A percentile compares a stretch with the other conserved stretches of the same genome.
phyloP scores from a whole-genome alignment of 1,140 invertebrate genomes.

The Drosophila fuyamai region DNA sequence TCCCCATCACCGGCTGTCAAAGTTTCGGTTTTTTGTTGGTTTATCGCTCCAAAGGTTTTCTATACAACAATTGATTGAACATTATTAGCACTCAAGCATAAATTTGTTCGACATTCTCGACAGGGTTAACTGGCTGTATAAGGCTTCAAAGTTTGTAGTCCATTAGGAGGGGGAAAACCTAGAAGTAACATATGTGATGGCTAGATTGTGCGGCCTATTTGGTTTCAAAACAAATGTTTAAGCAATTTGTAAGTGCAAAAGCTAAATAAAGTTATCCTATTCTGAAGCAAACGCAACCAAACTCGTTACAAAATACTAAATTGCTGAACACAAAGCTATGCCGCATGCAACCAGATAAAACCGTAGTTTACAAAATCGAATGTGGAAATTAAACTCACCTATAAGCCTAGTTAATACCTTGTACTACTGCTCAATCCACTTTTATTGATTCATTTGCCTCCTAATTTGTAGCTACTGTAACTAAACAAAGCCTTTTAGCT shows the following conservation, averaged over 20 bases:
- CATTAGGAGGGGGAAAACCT: slow-evolving; percentile 5
- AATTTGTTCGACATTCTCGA: slow-evolving; percentile 62
- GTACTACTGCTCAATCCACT: neutral
- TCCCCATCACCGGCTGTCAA: slow-evolving; percentile 44
- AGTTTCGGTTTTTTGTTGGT: slow-evolving; percentile 68
- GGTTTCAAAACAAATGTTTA: neutral
- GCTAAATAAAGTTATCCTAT: too few relatives aligned
- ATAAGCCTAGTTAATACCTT: neutral
- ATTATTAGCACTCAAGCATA: slow-evolving; percentile 82
- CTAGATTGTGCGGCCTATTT: slow-evolving; percentile 11
- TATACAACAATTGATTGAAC: slow-evolving; percentile 76
- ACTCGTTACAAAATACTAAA: neutral
- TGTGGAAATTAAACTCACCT: neutral
- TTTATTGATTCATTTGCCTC: slow-evolving; percentile 11
- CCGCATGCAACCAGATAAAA: neutral
- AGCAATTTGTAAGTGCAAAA: neutral
- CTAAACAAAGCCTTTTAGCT: slow-evolving; percentile 7
- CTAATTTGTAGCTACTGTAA: slow-evolving; percentile 5
- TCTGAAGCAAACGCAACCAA: neutral
- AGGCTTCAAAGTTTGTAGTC: slow-evolving; percentile 15
- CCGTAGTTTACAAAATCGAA: slow-evolving; percentile 5
- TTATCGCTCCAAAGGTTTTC: slow-evolving; percentile 75
- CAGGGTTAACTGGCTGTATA: slow-evolving; percentile 31
- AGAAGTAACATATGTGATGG: slow-evolving; percentile 23
- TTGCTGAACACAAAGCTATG: neutral